Conservation (phyloP, 2,797 vertebrate genomes). For the Pangasius sanitwongsei region DNA sequence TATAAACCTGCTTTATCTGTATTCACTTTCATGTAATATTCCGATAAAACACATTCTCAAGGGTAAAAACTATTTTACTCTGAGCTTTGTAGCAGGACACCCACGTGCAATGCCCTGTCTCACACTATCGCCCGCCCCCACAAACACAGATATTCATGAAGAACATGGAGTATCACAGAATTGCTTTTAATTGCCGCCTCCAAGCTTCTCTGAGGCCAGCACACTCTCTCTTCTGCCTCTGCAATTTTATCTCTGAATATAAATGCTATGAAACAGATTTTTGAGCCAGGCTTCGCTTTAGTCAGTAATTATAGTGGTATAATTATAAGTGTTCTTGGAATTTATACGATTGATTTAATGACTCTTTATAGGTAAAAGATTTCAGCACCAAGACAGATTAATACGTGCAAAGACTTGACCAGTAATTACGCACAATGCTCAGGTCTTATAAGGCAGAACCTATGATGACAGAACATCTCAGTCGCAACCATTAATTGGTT, state of each 20-base stretch:
- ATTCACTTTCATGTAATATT: not conserved
- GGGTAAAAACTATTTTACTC: not conserved
- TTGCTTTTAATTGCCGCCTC: slow-evolving; percentile 36
- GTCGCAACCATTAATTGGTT: not conserved
- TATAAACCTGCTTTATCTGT: not conserved
- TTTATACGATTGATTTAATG: not conserved
- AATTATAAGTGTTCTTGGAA: not conserved
- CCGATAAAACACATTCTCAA: not conserved
- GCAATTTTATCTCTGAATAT: slow-evolving; percentile 14
- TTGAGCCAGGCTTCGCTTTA: not conserved
- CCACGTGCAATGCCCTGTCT: slow-evolving; percentile 4
- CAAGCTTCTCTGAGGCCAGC: not conserved
- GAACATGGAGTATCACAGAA: slow-evolving; percentile 17
- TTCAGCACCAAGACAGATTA: not conserved
- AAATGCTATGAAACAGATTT: not conserved
- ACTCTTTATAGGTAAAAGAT: not conserved
- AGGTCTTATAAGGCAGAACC: not conserved
- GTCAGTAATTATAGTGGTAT: not conserved
- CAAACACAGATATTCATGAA: slow-evolving; percentile 37
- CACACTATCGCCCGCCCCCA: not conserved
- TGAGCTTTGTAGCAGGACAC: not conserved
- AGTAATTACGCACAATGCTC: not conserved
- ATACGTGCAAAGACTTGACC: not conserved
- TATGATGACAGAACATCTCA: not conserved
- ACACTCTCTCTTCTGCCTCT: not conserved